phyloP scores from a whole-genome alignment of 2,113 vertebrate species.

The Etia nguti region DNA sequence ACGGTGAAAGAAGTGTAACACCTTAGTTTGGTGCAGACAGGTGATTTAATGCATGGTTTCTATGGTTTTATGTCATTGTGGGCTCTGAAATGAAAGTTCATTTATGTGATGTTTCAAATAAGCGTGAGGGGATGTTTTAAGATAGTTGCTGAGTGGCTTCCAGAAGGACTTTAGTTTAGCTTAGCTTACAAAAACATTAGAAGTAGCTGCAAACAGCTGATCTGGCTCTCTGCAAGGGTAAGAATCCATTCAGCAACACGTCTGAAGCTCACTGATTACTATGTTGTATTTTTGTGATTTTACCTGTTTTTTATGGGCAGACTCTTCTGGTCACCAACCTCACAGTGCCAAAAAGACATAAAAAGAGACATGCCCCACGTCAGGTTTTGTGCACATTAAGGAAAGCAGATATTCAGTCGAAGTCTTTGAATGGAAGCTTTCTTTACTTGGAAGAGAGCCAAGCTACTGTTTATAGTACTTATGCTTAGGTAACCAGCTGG shows the following conservation, averaged over 20 bases:
- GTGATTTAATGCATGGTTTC: neutral
- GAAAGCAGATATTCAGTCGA: neutral
- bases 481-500: neutral
- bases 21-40: rapidly evolving
- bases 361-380: rapidly evolving
- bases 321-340: neutral
- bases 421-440: neutral
- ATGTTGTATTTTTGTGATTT: neutral
- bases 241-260: rapidly evolving
- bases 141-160: neutral
- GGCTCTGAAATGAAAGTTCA: too few species aligned
- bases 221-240: neutral
- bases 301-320: neutral
- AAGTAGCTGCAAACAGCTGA: neutral
- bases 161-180: neutral
- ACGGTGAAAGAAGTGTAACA: neutral
- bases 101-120: neutral
- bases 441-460: neutral
- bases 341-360: neutral
- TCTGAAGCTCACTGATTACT: neutral
- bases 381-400: neutral
- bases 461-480: neutral
- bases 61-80: neutral
- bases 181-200: neutral
- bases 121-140: neutral